phyloP scores from a whole-genome alignment of 2,113 vertebrate species.

The Saccopteryx leptura region DNA sequence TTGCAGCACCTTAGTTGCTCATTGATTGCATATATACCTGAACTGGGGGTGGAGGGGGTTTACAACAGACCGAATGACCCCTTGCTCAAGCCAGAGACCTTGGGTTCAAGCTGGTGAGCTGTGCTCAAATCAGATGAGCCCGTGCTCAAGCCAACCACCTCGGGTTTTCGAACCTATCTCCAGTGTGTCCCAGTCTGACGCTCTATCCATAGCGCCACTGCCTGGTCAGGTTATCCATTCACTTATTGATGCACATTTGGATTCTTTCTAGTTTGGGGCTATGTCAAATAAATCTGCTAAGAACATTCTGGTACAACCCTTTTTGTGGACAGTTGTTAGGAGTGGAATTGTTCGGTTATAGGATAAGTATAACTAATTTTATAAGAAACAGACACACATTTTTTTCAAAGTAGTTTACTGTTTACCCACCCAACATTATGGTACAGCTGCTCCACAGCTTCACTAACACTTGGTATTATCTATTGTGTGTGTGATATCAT shows the following conservation, averaged over 20 bases:
- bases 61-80: no score
- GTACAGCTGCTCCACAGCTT: background rate
- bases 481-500: background rate
- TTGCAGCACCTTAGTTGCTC: no score
- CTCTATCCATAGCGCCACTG: no score
- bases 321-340: background rate
- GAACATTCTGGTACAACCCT: background rate
- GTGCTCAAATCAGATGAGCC: no score
- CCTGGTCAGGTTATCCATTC: background rate
- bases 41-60: no score
- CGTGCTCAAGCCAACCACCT: no score
- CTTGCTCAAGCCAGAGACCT: no score
- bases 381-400: background rate
- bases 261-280: constrained; percentile 8
- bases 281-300: constrained; percentile 15
- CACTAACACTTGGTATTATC: background rate
- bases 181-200: no score
- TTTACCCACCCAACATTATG: background rate
- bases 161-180: no score
- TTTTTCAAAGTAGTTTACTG: background rate
- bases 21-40: no score
- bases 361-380: background rate
- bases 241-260: background rate
- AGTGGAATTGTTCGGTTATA: background rate
- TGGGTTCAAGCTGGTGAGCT: no score